Base-by-base conservation (phyloP, 1,140 invertebrate species). In the Hestina assimilis region DNA sequence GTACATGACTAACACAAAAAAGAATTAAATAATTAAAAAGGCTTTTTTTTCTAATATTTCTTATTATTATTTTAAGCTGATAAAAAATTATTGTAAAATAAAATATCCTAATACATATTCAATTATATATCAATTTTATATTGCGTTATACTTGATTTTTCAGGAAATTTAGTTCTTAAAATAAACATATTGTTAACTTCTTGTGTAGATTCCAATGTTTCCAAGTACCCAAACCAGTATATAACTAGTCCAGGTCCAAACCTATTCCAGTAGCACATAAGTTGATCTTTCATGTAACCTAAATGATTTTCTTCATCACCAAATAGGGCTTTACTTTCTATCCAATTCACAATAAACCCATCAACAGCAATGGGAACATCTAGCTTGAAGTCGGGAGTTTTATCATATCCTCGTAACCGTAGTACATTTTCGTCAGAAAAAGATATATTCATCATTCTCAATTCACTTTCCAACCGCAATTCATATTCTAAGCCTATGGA, bases 251-350 rank as follows among this genome's bases (percentile, higher is more conserved):
- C 97, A 9, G 96, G 93, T 2, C 97, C 97, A 92, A 98, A 99
- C 69, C 95, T 92, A 87, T 98, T 98, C 93, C 94, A 96, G 77
- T 99, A 99, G 75, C 95, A 96, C 60, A 93, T 91, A 63, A 95
- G 93, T 79, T 99, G 97, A 74, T 96, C 94, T 73, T 94, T 94
- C 15, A 96, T 89, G 83, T 98, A 97, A n/a, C 90, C 92, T 33
- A 92, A 91, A 87, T 98, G 97, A 52, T 93, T 92, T 61, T 94
- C 92, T 55, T 92, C 90, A 89, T 96, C 95, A 2, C 96, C 97
- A 91, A 98, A 99, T 24, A 95, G 92, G 6, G 97, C 97, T 89
- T 99, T 98, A 61, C 96, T 98, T 89, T 99, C 97, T 59, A 99
- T 96, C 97, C 97, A 99, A 83, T 98, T 97, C 0, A 98, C 92